Percentiles rank a stretch among this genome's conserved stretches.
These are phyloP conservation scores for Myotis findleyi DNA, from an alignment of 2,797 vertebrate genomes.

Conservation along the genomic window DNA sequence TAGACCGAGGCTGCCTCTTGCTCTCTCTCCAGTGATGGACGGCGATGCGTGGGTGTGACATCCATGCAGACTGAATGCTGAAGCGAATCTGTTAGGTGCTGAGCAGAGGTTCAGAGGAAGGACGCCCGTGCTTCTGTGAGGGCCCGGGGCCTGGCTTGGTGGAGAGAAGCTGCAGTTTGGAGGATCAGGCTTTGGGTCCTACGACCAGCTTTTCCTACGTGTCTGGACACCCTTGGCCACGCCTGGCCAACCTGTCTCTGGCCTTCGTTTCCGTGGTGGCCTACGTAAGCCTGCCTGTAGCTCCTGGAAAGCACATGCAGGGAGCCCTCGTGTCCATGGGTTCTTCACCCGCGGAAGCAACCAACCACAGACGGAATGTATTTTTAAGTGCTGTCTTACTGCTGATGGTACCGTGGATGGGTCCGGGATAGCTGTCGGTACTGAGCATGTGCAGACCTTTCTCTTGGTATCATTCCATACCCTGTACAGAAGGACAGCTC, in stretches of 20 bases:
- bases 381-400: too few species aligned
- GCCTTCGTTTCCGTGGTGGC: not conserved
- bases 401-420: too few species aligned
- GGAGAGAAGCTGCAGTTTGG: not conserved
- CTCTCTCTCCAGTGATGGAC: not conserved
- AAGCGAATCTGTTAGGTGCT: not conserved
- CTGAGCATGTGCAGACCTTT: not conserved
- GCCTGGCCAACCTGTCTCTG: too few species aligned
- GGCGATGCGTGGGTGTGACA: not conserved
- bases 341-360: not conserved
- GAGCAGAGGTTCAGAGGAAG: not conserved
- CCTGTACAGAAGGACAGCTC: too few species aligned
- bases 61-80: not conserved
- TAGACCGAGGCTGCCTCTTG: not conserved
- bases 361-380: not conserved
- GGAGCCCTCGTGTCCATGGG: not conserved
- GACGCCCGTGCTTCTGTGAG: not conserved
- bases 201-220: not conserved
- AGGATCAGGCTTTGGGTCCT: not conserved
- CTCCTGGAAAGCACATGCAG: rapidly evolving
- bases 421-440: not conserved
- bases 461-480: not conserved
- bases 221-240: not conserved
- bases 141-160: rapidly evolving
- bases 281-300: not conserved